Percentiles rank a stretch among this genome's conserved stretches.
Evolutionary conservation across 1,140 invertebrate species (phyloP).

Genomic region (Physella acuta): DNA sequence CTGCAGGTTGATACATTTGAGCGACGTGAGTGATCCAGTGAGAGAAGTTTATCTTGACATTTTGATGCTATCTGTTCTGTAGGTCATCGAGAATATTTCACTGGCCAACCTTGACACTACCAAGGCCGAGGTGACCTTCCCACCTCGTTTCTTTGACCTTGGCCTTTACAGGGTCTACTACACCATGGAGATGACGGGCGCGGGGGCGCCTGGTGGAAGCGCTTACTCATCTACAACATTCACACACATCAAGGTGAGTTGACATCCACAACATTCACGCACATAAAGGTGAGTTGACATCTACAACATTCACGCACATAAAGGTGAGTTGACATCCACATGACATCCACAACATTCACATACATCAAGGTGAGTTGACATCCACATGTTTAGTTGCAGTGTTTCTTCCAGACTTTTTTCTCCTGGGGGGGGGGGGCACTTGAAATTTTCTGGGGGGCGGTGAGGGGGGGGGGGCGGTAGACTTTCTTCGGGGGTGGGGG

Average conservation of each 20-base stretch:
- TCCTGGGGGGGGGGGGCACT: no score
- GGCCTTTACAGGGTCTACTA: slow-evolving; percentile 50
- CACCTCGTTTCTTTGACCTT: slow-evolving; percentile 35
- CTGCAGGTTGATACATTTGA: no score
- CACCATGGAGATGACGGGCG: slow-evolving; percentile 37
- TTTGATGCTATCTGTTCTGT: no score
- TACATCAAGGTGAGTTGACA: neutral
- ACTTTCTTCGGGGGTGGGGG: no score
- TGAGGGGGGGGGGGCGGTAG: no score
- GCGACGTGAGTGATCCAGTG: no score
- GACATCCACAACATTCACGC: no score
- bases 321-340: neutral
- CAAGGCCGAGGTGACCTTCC: slow-evolving; percentile 46
- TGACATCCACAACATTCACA: neutral
- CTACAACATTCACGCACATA: neutral
- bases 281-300: no score
- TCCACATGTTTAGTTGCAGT: no score
- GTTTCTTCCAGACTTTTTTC: no score
- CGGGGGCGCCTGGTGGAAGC: slow-evolving; percentile 7
- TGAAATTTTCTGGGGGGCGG: no score
- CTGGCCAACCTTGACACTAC: slow-evolving; percentile 25
- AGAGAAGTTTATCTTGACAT: no score
- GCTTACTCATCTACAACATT: slow-evolving; percentile 1
- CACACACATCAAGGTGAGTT: slow-evolving; percentile 27
- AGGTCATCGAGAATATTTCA: slow-evolving; percentile 21